Conservation (phyloP, 2,797 vertebrate species). For the Cossypha polioptera region DNA sequence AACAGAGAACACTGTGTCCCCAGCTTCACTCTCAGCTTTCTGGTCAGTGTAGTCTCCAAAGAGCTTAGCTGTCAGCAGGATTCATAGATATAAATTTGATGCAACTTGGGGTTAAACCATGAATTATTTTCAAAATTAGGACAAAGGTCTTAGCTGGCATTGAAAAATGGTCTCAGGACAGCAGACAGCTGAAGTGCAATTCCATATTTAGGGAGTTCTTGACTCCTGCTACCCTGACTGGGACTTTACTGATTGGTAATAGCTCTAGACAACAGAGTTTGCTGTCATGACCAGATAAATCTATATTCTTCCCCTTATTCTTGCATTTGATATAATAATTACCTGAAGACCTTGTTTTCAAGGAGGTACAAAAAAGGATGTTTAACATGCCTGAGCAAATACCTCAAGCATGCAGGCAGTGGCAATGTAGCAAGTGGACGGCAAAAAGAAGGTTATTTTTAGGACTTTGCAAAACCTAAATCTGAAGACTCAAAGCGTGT, state of each 20-base stretch:
- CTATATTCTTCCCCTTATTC: background rate
- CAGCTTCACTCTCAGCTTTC: background rate
- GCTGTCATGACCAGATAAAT: background rate
- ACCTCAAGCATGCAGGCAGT: background rate
- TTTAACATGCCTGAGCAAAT: background rate
- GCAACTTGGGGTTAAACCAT: background rate
- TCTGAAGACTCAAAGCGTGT: background rate
- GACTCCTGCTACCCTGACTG: background rate
- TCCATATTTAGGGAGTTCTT: background rate
- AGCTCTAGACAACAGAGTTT: background rate
- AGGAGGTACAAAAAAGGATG: background rate
- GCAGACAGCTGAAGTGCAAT: background rate
- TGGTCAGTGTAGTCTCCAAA: background rate
- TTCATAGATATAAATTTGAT: slow-evolving; percentile 12
- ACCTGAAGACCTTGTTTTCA: background rate
- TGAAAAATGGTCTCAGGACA: background rate
- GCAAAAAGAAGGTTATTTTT: slow-evolving; percentile 23
- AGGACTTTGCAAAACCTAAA: background rate
- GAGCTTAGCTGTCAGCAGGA: slow-evolving; percentile 25
- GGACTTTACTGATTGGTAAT: background rate
- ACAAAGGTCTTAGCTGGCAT: background rate
- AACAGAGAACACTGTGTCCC: background rate
- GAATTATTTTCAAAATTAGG: slow-evolving; percentile 22
- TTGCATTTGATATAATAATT: slow-evolving; percentile 2
- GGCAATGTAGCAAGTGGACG: background rate